Evolutionary conservation across 2,888 invertebrate genomes (phyloP).

Genomic region (Drosophila affinis): DNA sequence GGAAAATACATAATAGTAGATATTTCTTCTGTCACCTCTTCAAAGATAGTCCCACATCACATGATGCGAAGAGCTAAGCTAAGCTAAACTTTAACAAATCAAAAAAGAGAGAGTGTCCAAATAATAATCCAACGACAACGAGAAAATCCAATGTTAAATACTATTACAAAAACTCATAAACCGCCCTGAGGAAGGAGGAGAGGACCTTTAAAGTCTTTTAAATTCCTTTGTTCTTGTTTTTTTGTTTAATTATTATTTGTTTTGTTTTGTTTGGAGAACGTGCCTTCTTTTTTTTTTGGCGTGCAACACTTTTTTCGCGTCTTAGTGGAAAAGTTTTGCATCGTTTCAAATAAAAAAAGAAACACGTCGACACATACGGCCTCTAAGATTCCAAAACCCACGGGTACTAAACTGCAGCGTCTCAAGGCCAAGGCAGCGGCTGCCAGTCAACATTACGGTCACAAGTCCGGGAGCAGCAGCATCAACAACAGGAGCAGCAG

Average conservation of each 20-base stretch:
- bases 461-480: slow-evolving; percentile 56
- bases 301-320: slow-evolving; percentile 76
- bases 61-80: neutral
- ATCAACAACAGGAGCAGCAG: slow-evolving; percentile 10
- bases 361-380: slow-evolving; percentile 65
- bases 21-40: slow-evolving; percentile 55
- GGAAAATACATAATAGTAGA: slow-evolving; percentile 40
- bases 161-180: slow-evolving; percentile 54
- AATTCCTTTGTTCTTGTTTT: slow-evolving; percentile 17
- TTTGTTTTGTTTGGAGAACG: slow-evolving; percentile 58
- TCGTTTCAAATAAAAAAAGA: slow-evolving; percentile 45
- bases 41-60: slow-evolving; percentile 45
- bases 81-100: slow-evolving; percentile 14
- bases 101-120: slow-evolving; percentile 7
- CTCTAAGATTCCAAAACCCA: slow-evolving; percentile 82
- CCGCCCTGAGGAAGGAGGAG: slow-evolving; percentile 55
- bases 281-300: slow-evolving; percentile 63
- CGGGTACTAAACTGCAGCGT: slow-evolving; percentile 81
- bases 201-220: slow-evolving; percentile 18
- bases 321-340: slow-evolving; percentile 67
- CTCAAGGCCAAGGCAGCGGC: slow-evolving; percentile 81
- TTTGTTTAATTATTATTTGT: slow-evolving; percentile 40
- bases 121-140: slow-evolving; percentile 19
- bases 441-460: slow-evolving; percentile 77
- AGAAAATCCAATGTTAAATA: slow-evolving; percentile 62